Evolutionary conservation across 1,140 invertebrate genomes (phyloP).

Genomic region (Harlomillsia oculata): DNA sequence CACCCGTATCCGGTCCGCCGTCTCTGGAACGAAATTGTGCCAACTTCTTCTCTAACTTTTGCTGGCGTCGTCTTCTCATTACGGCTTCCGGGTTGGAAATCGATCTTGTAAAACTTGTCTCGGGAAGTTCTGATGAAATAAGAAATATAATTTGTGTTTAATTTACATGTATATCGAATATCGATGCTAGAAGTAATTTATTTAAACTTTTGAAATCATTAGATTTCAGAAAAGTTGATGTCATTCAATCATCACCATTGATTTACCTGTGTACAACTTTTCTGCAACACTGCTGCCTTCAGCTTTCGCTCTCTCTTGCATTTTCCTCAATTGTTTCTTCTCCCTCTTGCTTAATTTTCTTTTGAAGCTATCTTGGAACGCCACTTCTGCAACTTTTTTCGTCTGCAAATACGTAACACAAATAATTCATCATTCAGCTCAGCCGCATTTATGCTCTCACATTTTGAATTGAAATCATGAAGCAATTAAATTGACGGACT

Average conservation of each 20-base stretch:
- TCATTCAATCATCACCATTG: not conserved
- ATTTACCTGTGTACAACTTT: conserved; percentile 75
- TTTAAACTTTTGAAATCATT: not conserved
- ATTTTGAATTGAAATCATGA: not conserved
- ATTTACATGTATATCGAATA: not conserved
- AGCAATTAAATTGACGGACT: not conserved
- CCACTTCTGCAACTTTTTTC: conserved; percentile 49
- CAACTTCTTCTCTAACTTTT: conserved; percentile 92
- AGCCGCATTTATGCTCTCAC: conserved; percentile 39
- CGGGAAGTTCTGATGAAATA: conserved; percentile 68
- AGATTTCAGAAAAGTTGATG: not conserved
- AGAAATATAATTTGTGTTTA: conserved; percentile 21
- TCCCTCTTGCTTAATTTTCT: conserved; percentile 96
- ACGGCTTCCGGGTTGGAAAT: conserved; percentile 99
- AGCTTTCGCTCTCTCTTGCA: conserved; percentile 72
- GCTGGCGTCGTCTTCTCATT: conserved; percentile 90
- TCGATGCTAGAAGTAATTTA: not conserved
- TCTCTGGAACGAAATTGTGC: conserved; percentile 86
- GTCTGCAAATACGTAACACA: conserved; percentile 41
- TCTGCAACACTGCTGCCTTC: conserved; percentile 63
- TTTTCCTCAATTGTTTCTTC: conserved; percentile 94
- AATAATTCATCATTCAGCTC: not conserved
- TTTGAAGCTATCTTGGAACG: conserved; percentile 58
- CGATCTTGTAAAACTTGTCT: conserved; percentile 94
- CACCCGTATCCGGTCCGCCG: conserved; percentile 64